Evolutionary conservation across 2,888 invertebrate species (phyloP), one percentile per base, ranked within the genome.

Genomic region (Neria commutata): DNA sequence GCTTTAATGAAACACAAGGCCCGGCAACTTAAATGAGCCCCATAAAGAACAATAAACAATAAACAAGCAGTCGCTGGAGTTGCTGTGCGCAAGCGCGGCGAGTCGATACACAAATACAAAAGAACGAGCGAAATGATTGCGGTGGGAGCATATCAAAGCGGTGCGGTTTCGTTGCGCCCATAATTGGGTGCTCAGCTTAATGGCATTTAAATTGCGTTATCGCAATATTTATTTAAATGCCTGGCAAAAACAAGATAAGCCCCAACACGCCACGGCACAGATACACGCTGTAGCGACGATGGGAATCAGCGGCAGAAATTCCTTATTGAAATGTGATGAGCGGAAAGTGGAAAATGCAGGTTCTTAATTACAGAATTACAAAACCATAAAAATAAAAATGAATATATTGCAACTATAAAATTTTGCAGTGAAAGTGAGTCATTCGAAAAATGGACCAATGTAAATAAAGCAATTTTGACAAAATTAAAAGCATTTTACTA

Each of bases 151-250:
- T 62, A 62, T 63, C 63, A 63, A 65, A 62, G 63, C 60, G 62
- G 63, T 51, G 54, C 45, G 19, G 51, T 54, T 19, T 33, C 26
- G 56, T 24, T 56, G 23, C 40, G 68, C 60, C 67, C 72, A 76
- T 77, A 77, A 78, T 77, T 77, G 77, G 69, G 77, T 77, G 76
- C 76, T 77, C 78, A 77, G 72, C 72, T 78, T 77, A 77, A 77
- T 77, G 76, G 74, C 70, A 76, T 78, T 77, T 76, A 77, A 78
- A 77, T 74, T 77, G 76, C 73, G 76, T 77, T 78, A 77, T 77
- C 77, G 76, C 74, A 69, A 74, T 72, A 72, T 75, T 72, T 69
- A 77, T 77, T 76, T 73, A 76, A 77, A 73, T 73, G 71, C 70
- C 74, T 67, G 72, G 37, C 37, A 21, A 19, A 21, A 19, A 42